Percentiles rank a stretch among this genome's conserved stretches.
Evolutionary conservation across 2,113 vertebrate genomes (phyloP).

Genomic region (Hylia prasina): DNA sequence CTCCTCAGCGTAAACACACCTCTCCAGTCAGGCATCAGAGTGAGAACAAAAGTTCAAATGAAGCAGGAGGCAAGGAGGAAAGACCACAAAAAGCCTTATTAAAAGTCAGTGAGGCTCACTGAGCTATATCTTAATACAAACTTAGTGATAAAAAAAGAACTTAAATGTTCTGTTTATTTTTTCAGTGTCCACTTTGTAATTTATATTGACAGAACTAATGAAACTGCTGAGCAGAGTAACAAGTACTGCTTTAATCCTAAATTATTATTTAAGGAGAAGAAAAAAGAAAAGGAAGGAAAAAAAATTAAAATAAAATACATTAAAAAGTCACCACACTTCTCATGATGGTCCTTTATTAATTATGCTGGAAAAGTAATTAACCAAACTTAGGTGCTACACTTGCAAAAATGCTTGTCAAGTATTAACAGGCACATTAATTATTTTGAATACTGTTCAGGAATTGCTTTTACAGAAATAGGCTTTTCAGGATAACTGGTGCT

Average conservation of each 20-base stretch:
- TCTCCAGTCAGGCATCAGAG: not conserved
- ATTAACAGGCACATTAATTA: not conserved
- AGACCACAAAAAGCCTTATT: not conserved
- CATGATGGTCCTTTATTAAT: not conserved
- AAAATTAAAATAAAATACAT: not conserved
- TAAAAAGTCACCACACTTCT: not conserved
- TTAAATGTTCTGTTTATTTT: not conserved
- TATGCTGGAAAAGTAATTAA: not conserved
- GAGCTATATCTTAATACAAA: not conserved
- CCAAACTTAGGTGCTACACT: not conserved
- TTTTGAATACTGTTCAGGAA: not conserved
- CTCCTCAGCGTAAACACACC: not conserved
- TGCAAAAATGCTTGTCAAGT: not conserved
- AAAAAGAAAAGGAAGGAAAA: not conserved
- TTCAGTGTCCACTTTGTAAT: not conserved
- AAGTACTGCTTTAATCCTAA: not conserved
- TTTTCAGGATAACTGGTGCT: not conserved
- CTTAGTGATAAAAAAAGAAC: not conserved
- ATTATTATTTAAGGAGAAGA: not conserved
- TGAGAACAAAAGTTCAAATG: not conserved
- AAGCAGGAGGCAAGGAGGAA: not conserved
- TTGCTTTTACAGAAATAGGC: not conserved
- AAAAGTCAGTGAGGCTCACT: not conserved
- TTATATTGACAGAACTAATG: not conserved
- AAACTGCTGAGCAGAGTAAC: not conserved